A percentile compares a stretch with the other conserved stretches of the same genome.
phyloP scores from a whole-genome alignment of 2,888 invertebrate genomes.

The Polydrusus cervinus region DNA sequence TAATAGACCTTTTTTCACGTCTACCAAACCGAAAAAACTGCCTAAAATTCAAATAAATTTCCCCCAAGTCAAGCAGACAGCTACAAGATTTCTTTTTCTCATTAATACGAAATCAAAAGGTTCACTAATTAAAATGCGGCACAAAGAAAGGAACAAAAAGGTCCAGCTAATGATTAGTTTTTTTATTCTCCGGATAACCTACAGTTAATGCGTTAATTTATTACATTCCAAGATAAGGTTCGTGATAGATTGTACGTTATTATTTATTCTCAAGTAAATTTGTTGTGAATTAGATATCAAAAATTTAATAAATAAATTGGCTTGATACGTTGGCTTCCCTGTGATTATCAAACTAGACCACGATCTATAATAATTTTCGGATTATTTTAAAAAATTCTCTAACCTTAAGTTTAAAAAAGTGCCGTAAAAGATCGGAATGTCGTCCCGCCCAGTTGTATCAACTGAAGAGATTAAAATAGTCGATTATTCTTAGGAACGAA shows the following conservation, averaged over 20 bases:
- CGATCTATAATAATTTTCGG: no score
- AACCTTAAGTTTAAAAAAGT: not conserved
- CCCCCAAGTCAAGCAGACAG: constrained; percentile 36
- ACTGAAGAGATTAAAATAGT: constrained; percentile 25
- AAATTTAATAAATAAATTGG: not conserved
- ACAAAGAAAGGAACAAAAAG: constrained; percentile 26
- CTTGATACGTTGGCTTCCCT: not conserved
- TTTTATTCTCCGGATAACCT: constrained; percentile 5
- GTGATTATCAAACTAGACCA: no score
- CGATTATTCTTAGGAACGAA: constrained; percentile 25
- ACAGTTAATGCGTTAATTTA: constrained; percentile 4
- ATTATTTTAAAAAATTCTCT: not conserved
- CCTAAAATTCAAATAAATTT: constrained; percentile 31
- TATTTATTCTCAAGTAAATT: not conserved
- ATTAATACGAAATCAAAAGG: constrained; percentile 34
- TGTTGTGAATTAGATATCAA: not conserved
- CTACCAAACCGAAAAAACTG: constrained; percentile 13
- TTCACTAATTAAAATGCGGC: constrained; percentile 34
- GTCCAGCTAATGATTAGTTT: constrained; percentile 21
- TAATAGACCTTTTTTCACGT: constrained; percentile 13
- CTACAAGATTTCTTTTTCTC: constrained; percentile 34
- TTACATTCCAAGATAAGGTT: not conserved
- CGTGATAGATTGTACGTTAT: not conserved
- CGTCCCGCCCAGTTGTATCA: constrained; percentile 29
- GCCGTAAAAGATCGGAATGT: constrained; percentile 19